phyloP scores from a whole-genome alignment of 2,797 vertebrate genomes.

The Lutjanus campechanus region DNA sequence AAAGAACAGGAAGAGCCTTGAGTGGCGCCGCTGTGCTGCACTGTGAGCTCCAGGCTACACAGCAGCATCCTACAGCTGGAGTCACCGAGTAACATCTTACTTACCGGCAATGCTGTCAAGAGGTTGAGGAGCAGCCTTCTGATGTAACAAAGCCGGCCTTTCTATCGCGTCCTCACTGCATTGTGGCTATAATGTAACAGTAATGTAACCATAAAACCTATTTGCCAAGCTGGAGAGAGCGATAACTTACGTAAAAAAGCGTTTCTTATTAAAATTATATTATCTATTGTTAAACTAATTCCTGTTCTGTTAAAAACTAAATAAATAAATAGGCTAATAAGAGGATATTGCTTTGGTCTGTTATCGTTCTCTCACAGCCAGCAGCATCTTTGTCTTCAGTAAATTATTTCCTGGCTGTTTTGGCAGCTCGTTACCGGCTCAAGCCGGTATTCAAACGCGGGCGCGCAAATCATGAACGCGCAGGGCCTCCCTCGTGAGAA shows the following conservation, averaged over 20 bases:
- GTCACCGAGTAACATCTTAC: slow-evolving; percentile 3
- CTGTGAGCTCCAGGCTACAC: background rate
- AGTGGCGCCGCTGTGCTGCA: background rate
- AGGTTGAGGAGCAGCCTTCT: background rate
- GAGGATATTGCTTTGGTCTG: background rate
- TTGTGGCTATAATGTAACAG: background rate
- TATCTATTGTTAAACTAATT: background rate
- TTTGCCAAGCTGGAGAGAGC: background rate
- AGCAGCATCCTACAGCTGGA: slow-evolving; percentile 6
- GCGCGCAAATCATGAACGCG: slow-evolving; percentile 67
- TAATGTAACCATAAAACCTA: background rate
- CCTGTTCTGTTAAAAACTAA: background rate
- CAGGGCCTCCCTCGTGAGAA: background rate
- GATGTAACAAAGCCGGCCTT: background rate
- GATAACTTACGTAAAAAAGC: background rate
- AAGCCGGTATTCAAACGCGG: slow-evolving; percentile 79
- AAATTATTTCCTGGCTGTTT: slow-evolving; percentile 32
- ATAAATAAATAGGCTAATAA: background rate
- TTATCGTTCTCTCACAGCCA: too few relatives aligned
- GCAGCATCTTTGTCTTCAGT: slow-evolving; percentile 4
- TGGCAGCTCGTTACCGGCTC: slow-evolving; percentile 79
- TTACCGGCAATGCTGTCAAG: slow-evolving; percentile 25
- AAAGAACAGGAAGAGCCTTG: background rate
- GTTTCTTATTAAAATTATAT: background rate
- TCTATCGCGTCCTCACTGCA: background rate